These are phyloP conservation scores for Bombus balteatus DNA, from an alignment of 1,140 invertebrate species.

Conservation along the genomic window DNA sequence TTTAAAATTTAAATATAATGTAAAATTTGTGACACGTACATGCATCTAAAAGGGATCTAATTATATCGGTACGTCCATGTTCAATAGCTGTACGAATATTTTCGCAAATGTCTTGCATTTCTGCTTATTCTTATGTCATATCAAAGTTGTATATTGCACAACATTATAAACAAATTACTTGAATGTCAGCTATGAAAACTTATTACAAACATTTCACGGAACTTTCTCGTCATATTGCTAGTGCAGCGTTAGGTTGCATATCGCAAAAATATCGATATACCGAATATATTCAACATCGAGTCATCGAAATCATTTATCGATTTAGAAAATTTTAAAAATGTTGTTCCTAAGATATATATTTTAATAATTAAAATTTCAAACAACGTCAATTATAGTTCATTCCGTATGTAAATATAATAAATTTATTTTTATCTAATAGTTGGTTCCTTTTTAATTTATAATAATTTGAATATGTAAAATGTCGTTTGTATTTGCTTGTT, in stretches of 20 bases:
- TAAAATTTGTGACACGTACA: constrained; percentile 81
- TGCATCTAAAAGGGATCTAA: constrained; percentile 84
- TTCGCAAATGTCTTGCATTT: constrained; percentile 82
- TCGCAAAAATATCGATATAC: constrained; percentile 19
- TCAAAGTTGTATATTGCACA: constrained; percentile 41
- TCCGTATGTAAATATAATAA: not conserved
- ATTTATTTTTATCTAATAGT: not conserved
- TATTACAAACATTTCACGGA: constrained; percentile 29
- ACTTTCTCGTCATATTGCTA: constrained; percentile 9
- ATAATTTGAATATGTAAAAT: not conserved
- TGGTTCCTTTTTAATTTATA: not conserved
- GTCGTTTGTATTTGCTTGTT: not conserved
- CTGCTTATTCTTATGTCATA: constrained; percentile 43
- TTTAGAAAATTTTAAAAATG: constrained; percentile 3
- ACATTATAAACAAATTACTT: constrained; percentile 33
- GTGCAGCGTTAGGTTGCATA: constrained; percentile 1
- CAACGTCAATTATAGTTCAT: not conserved
- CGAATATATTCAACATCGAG: constrained; percentile 4
- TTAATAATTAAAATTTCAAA: not conserved
- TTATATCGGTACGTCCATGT: constrained; percentile 85
- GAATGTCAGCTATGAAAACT: constrained; percentile 45
- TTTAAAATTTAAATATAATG: constrained; percentile 38
- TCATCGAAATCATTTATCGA: constrained; percentile 30
- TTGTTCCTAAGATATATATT: not conserved
- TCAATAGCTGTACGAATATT: constrained; percentile 84